phyloP scores from a whole-genome alignment of 2,888 invertebrate genomes.

The Sesia apiformis region DNA sequence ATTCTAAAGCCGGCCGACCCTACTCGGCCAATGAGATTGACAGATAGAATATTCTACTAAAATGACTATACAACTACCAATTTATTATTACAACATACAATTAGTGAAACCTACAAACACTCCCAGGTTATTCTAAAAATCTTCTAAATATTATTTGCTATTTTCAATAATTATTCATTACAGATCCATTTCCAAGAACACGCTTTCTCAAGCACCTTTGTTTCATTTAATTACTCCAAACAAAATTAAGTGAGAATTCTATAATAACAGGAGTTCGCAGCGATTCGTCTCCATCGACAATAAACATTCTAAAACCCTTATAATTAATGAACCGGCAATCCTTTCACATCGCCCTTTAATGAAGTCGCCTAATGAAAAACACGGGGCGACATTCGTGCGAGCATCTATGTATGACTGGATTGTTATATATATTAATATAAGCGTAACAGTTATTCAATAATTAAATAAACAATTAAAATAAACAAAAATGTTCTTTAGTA shows the following conservation, averaged over 20 bases:
- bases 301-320: slow-evolving; percentile 50
- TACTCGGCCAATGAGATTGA: too few species aligned
- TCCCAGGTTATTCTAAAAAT: too few species aligned
- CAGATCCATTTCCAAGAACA: background rate
- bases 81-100: too few species aligned
- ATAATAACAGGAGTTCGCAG: slow-evolving; percentile 19
- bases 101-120: too few species aligned
- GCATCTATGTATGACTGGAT: background rate
- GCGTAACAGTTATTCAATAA: too few species aligned
- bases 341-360: slow-evolving; percentile 52
- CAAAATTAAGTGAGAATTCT: slow-evolving; percentile 13
- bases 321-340: slow-evolving; percentile 66
- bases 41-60: too few species aligned
- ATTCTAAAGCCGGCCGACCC: too few species aligned
- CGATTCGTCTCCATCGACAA: slow-evolving; percentile 34
- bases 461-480: too few species aligned
- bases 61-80: too few species aligned
- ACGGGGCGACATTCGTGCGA: slow-evolving; percentile 12
- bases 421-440: too few species aligned
- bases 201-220: background rate
- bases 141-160: too few species aligned
- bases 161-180: background rate
- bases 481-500: too few species aligned
- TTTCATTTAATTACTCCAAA: background rate
- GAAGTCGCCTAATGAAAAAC: slow-evolving; percentile 30